Base-by-base conservation (phyloP, 2,113 vertebrate genomes). In the Erythrolamprus reginae region DNA sequence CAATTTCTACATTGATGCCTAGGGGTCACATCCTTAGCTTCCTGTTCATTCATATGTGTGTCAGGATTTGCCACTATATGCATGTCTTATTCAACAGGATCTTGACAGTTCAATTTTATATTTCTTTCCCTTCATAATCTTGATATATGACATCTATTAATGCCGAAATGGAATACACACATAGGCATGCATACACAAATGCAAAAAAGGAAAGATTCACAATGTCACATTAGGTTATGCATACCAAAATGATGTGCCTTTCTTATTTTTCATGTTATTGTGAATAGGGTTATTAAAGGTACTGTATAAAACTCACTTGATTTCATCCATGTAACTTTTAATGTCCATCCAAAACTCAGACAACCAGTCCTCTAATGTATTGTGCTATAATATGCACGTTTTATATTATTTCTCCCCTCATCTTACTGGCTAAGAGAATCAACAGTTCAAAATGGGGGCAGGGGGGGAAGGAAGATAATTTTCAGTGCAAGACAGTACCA, bases 1-100 rank as follows among this genome's bases (percentile, higher is more conserved):
- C 47, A 82, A 87, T 85, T 92, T 93, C 94, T 88, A 82, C 89
- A 8, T n/a, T 50, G 89, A 50, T 42, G 86, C 42, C 21, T 87
- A 88, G 84, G 82, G 87, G n/a, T 51, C 55, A 91, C 47, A 92
- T 13, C 24, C 9, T 94, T 89, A 33, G 19, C 89, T 90, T 89
- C 45, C 52, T 23, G 91, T 77, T 53, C 88, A 56, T 6, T 21
- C 28, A 33, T 2, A 88, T 3, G 12, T 50, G 17, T 55, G 48
- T 50, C 90, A 90, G 33, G 61, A 88, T 91, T 89, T 92, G 82
- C 13, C 70, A 90, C 5, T 33, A 48, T 33, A 23, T 92, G 0
- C 3, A 2, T 70, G 33, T 91, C 93, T 91, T 90, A 65, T 84
- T 92, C 89, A 24, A 23, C 23, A 48, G 15, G 8, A 91, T 70